These are phyloP conservation scores for Oenanthe melanoleuca DNA, from an alignment of 2,113 vertebrate genomes.

Conservation along the genomic window DNA sequence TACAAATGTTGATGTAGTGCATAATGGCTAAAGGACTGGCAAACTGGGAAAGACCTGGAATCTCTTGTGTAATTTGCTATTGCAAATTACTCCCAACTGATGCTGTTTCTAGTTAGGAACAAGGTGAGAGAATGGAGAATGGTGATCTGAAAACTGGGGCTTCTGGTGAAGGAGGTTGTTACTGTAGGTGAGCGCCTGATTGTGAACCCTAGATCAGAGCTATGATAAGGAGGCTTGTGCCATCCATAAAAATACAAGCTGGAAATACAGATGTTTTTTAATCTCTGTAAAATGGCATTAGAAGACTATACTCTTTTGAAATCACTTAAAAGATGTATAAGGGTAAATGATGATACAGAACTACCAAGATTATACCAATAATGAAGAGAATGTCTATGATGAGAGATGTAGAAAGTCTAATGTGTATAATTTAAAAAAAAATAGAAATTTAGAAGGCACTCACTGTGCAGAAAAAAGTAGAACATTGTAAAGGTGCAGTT, in stretches of 20 bases:
- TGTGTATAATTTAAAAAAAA: background rate
- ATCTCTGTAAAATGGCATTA: background rate
- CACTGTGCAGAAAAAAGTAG: background rate
- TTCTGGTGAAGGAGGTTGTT: background rate
- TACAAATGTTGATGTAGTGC: background rate
- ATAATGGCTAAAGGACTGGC: background rate
- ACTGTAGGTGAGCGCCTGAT: background rate
- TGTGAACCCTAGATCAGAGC: background rate
- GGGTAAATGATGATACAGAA: background rate
- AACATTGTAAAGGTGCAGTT: background rate
- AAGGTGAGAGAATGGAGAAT: background rate
- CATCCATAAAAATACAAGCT: background rate
- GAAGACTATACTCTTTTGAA: background rate
- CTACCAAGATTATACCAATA: background rate
- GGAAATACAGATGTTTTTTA: background rate
- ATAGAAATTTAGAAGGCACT: background rate
- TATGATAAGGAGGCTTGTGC: background rate
- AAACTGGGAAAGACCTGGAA: background rate
- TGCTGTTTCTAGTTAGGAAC: background rate
- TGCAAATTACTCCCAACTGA: background rate
- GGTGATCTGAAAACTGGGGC: background rate
- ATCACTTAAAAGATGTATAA: background rate
- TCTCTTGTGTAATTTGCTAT: background rate
- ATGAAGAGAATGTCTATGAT: background rate
- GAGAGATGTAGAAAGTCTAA: background rate